Evolutionary conservation across 2,797 vertebrate species (phyloP), one percentile per base, ranked within the genome.

Genomic region (Gallirallus australis): DNA sequence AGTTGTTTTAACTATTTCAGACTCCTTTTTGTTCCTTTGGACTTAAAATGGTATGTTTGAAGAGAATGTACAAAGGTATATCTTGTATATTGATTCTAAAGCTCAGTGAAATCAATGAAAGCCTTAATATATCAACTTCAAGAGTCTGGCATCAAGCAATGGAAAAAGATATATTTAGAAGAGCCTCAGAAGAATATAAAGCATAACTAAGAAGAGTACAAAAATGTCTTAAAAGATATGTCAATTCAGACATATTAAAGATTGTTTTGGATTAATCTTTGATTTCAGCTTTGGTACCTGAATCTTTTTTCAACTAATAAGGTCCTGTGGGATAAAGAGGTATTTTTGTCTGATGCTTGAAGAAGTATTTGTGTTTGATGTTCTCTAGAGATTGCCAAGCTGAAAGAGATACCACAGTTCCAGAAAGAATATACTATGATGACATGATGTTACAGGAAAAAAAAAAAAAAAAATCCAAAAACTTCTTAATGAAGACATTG

Each of bases 1-100:
- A 63, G 57, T 60, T 52, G 33, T 63, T 86, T 97, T 94, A 90
- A 90, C 78, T 90, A 48, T 95, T 97, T 95, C 90, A 77, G 50
- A 11, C 21, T 73, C 35, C 30, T 63, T 80, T 80, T 84, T 87
- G 35, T 70, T 56, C 48, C 45, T 89, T 82, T 89, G 80, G 52
- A 80, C 56, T 90, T 86, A 47, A 92, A 96, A 86, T 76, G 77
- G 12, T 68, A 16, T 63, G 60, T 94, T 97, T 96, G 90, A 93
- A 94, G 73, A 86, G 77, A 65, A 70, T 50, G 82, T 91, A 94
- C 93, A 94, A 95, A 93, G 73, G 30, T 94, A 21, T 91, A 54
- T 84, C 82, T 84, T 95, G 95, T 94, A 93, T 94, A 95, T 96
- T 88, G 94, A 96, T 96, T 94, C 81, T 92, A 68, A 90, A 93